Conservation (phyloP, 2,113 vertebrate genomes). For the Tenebrosternarchus preto region DNA sequence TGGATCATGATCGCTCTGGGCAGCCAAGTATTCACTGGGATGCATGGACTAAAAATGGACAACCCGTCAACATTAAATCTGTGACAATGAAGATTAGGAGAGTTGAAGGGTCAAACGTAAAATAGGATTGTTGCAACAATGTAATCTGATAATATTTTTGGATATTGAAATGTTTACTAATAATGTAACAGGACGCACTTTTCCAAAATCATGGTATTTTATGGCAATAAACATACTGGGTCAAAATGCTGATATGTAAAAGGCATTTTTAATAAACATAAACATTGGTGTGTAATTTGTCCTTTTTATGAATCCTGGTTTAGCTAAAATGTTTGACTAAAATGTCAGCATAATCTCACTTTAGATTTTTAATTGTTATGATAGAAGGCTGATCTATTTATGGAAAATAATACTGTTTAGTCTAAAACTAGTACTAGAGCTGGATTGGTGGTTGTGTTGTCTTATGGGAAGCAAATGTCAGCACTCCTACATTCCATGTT, state of each 20-base stretch:
- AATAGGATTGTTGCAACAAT: conserved; percentile 13
- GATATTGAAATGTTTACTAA: not conserved
- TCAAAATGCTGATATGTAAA: conserved; percentile 1
- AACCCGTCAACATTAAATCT: conserved; percentile 81
- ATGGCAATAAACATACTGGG: not conserved
- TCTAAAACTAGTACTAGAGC: not conserved
- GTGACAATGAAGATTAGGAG: conserved; percentile 90
- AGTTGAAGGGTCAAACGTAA: conserved; percentile 49
- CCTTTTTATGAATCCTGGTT: not conserved
- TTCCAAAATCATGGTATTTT: not conserved
- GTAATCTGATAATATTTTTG: not conserved
- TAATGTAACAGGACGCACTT: not conserved
- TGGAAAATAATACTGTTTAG: conserved; percentile 10
- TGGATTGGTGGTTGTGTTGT: not conserved
- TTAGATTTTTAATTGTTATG: not conserved
- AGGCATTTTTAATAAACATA: not conserved
- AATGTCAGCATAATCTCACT: not conserved
- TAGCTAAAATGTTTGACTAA: not conserved
- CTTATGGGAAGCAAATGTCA: not conserved
- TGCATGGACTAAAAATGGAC: conserved; percentile 80
- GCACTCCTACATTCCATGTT: not conserved
- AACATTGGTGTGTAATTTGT: not conserved
- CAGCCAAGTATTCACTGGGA: conserved; percentile 81
- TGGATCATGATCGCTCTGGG: conserved; percentile 69
- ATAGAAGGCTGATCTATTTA: conserved; percentile 10